phyloP scores from a whole-genome alignment of 2,888 invertebrate genomes.

The Drosophila borealis region DNA sequence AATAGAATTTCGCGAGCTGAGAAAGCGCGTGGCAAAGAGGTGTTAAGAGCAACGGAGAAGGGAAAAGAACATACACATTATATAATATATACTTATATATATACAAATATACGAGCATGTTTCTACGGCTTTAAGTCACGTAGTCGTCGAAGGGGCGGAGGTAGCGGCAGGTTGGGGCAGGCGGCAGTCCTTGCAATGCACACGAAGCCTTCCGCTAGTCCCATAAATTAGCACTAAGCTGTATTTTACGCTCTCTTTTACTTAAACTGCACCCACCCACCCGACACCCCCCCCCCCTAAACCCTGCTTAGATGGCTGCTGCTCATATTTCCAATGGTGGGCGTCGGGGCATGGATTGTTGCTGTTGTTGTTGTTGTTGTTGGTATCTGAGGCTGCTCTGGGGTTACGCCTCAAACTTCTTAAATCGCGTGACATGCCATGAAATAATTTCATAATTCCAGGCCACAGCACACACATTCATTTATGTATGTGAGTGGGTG shows the following conservation, averaged over 20 bases:
- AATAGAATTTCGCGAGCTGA: too few relatives aligned
- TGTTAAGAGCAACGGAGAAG: background rate
- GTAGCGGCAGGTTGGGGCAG: too few relatives aligned
- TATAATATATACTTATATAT: too few relatives aligned
- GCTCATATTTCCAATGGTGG: conserved; percentile 23
- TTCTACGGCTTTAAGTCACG: conserved; percentile 16
- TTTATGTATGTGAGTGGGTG: background rate
- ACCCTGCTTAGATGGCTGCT: conserved; percentile 1
- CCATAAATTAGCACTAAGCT: conserved; percentile 45
- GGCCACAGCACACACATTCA: conserved; percentile 39
- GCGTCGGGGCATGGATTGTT: conserved; percentile 8
- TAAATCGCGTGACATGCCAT: conserved; percentile 68
- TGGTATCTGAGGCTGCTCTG: conserved; percentile 18
- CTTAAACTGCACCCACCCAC: conserved; percentile 1
- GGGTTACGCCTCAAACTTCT: conserved; percentile 50
- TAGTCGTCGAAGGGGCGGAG: background rate
- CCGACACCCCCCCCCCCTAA: background rate
- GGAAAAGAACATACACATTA: background rate
- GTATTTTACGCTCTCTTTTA: background rate
- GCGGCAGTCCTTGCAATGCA: conserved; percentile 11
- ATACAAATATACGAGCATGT: background rate
- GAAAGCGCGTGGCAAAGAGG: background rate
- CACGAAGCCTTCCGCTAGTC: conserved; percentile 26
- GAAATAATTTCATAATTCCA: conserved; percentile 70
- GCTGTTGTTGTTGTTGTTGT: conserved; percentile 15